Percentiles rank a stretch among this genome's conserved stretches.
Evolutionary conservation across 2,113 vertebrate genomes (phyloP).

Genomic region (Zosterops borbonicus): DNA sequence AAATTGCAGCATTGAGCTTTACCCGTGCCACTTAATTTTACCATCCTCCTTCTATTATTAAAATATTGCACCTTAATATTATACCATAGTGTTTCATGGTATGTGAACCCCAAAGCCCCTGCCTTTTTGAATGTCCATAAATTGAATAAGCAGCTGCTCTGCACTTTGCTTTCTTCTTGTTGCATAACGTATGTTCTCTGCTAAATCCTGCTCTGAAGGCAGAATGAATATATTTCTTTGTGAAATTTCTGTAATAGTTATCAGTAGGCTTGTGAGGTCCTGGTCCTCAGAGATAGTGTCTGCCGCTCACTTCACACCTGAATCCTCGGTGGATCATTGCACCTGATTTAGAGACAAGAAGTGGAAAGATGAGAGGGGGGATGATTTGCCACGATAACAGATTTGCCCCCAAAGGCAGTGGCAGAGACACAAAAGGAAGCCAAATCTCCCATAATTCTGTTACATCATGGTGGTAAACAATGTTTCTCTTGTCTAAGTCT

Average conservation of each 20-base stretch:
- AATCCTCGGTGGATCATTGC: background rate
- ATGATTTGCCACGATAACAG: background rate
- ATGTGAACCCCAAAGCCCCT: background rate
- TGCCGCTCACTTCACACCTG: background rate
- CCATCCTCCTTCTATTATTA: background rate
- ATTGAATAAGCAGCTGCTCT: background rate
- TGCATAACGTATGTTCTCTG: background rate
- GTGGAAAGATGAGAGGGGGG: background rate
- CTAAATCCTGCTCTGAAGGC: background rate
- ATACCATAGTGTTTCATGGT: background rate
- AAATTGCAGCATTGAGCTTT: background rate
- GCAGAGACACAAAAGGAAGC: background rate
- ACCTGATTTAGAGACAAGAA: background rate
- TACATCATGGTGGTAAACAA: background rate
- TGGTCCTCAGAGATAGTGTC: background rate
- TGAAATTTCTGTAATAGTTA: background rate
- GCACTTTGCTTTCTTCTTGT: background rate
- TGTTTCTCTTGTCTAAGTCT: background rate
- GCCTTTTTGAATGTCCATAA: background rate
- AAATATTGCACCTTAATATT: background rate
- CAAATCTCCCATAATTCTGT: background rate
- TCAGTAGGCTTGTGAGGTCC: background rate
- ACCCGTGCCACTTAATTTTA: background rate
- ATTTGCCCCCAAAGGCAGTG: background rate
- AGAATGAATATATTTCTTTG: background rate